phyloP scores from a whole-genome alignment of 2,113 vertebrate genomes.

The Channa argus region DNA sequence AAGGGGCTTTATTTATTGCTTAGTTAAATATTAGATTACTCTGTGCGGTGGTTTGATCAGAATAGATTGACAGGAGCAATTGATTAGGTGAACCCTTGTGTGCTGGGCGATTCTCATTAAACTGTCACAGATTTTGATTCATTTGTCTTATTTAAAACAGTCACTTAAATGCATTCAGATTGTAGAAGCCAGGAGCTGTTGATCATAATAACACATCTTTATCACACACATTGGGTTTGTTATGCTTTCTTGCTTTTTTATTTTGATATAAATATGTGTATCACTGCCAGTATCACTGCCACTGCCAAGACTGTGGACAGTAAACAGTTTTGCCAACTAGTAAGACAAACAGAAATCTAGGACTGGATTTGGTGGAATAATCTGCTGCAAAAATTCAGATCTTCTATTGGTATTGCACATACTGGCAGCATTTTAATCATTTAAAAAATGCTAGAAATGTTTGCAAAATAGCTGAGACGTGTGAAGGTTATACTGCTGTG shows the following conservation, averaged over 20 bases:
- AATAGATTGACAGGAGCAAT: too few species aligned
- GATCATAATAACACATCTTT: neutral
- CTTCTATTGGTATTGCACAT: neutral
- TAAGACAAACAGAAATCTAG: neutral
- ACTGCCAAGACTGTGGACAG: neutral
- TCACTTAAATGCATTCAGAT: neutral
- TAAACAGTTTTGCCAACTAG: slow-evolving; percentile 4
- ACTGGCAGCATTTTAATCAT: neutral
- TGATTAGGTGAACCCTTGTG: too few species aligned
- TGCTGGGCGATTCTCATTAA: too few species aligned
- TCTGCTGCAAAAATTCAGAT: neutral
- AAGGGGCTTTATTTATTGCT: too few species aligned
- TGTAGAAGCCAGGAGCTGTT: neutral
- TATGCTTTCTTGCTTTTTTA: neutral
- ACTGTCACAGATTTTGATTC: too few species aligned
- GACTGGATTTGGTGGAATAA: slow-evolving; percentile 9
- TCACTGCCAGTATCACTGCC: neutral
- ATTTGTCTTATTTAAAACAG: neutral
- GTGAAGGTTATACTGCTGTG: neutral
- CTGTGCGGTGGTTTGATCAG: too few species aligned
- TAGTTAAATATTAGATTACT: too few species aligned
- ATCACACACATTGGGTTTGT: neutral
- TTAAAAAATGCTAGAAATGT: neutral
- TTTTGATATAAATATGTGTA: too few species aligned
- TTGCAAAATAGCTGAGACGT: slow-evolving; percentile 1